These are phyloP conservation scores for Oncorhynchus kisutch DNA, from an alignment of 2,113 vertebrate genomes.

Conservation along the genomic window DNA sequence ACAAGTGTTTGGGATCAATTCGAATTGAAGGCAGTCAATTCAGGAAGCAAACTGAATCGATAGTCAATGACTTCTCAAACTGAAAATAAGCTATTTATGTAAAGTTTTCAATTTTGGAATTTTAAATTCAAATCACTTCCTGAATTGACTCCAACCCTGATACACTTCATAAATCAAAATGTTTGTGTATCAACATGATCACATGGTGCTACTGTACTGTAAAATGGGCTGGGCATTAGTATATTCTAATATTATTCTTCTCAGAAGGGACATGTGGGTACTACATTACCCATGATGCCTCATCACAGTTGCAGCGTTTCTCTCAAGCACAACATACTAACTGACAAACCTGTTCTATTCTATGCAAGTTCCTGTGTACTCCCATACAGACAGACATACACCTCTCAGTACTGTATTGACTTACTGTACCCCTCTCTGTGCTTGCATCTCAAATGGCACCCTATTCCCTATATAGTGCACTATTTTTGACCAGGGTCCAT, in stretches of 20 bases:
- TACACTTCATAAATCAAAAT: not conserved
- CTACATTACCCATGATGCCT: slow-evolving; percentile 27
- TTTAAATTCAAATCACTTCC: too few relatives aligned
- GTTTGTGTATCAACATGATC: slow-evolving; percentile 23
- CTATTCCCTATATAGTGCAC: not conserved
- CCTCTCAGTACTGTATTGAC: slow-evolving; percentile 38
- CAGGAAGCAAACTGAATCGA: too few relatives aligned
- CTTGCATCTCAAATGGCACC: too few relatives aligned
- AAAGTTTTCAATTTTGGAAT: too few relatives aligned
- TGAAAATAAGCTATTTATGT: too few relatives aligned
- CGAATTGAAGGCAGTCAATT: too few relatives aligned
- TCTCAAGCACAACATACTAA: slow-evolving; percentile 70
- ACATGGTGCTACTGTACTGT: slow-evolving; percentile 72
- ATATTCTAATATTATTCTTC: slow-evolving; percentile 18
- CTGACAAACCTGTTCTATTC: slow-evolving; percentile 61
- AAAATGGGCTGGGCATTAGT: slow-evolving; percentile 46
- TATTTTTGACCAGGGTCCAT: too few relatives aligned
- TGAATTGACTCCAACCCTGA: too few relatives aligned
- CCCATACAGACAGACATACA: slow-evolving; percentile 1
- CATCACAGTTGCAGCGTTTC: slow-evolving; percentile 45
- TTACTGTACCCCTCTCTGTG: slow-evolving; percentile 28
- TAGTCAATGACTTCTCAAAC: too few relatives aligned
- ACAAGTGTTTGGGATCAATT: not conserved
- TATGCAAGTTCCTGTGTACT: slow-evolving; percentile 72
- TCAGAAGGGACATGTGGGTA: slow-evolving; percentile 38